Conservation (phyloP, 2,113 vertebrate species). For the Aphelocoma coerulescens region DNA sequence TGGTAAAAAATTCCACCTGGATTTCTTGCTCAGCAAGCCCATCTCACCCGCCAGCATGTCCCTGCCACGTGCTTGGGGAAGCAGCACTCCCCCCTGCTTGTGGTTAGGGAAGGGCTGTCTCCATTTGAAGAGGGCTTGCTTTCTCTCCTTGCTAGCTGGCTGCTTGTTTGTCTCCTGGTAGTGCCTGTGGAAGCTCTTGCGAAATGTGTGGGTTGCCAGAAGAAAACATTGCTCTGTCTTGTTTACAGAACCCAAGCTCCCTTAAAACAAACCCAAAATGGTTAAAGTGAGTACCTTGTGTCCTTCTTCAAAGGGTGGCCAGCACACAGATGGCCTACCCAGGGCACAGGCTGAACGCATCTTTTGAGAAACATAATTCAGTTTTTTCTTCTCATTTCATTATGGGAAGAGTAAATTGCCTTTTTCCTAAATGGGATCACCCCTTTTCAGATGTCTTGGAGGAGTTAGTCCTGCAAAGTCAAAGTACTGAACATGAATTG, state of each 20-base stretch:
- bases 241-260: slow-evolving; percentile 13
- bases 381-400: not conserved
- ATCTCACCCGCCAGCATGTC: not conserved
- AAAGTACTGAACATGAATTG: not conserved
- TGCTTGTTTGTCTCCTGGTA: not conserved
- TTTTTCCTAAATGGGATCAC: not conserved
- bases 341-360: not conserved
- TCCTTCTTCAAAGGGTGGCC: not conserved
- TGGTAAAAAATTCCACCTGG: not conserved
- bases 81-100: not conserved
- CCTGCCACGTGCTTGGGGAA: not conserved
- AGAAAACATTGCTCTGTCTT: slow-evolving; percentile 7
- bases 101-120: not conserved
- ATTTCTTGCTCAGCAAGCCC: not conserved
- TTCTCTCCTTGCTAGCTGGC: not conserved
- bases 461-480: not conserved
- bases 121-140: not conserved
- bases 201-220: slow-evolving; percentile 5
- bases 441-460: not conserved
- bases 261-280: not conserved
- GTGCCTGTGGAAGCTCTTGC: not conserved
- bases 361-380: not conserved
- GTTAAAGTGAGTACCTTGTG: not conserved
- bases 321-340: not conserved
- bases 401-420: not conserved